Evolutionary conservation across 2,113 vertebrate species (phyloP), one percentile per base, ranked within the genome.

Genomic region (Nestor notabilis): DNA sequence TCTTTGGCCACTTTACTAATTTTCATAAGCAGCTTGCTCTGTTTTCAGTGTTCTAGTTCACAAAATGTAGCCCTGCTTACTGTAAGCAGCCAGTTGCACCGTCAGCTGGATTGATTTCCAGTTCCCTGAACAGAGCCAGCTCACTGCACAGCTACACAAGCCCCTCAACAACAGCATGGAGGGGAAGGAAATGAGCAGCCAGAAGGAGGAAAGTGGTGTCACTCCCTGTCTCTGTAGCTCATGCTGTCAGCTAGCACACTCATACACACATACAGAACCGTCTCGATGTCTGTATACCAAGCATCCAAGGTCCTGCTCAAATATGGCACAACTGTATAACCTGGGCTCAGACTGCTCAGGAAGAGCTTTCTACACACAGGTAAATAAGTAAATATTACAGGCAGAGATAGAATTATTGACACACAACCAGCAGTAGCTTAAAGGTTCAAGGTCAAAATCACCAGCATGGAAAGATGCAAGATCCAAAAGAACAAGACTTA

Each of bases 141-240:
- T 31, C 44, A 10, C 20, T 13, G n/a, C 28, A 50, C 3, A 35
- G 58, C 33, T 27, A 20, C 5, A 4, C 24, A 13, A 69, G 41
- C 12, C 46, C 25, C 41, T 47, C 2, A 1, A 28, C 41, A 35
- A 24, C 46, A 17, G 19, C 47, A 35, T 0, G 1, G 27, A 25
- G 1, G 35, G 20, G 7, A 19, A 39, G 49, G 39, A 49, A 17
- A 23, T 0, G 1, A 66, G 35, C 18, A 44, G 23, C 14, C 9
- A 1, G 25, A 5, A 19, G 35, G 27, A 56, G 47, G 47, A 69
- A 31, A 28, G 19, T 19, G 31, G 17, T 27, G 47, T 56, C 35
- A 39, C 9, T 24, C 52, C 16, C 19, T 43, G 11, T 13, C 39
- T 43, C 58, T 43, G 47, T 29, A 56, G 28, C 35, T n/a, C 2